Evolutionary conservation across 1,140 invertebrate species (phyloP).

Genomic region (Conopomorpha cramerella): DNA sequence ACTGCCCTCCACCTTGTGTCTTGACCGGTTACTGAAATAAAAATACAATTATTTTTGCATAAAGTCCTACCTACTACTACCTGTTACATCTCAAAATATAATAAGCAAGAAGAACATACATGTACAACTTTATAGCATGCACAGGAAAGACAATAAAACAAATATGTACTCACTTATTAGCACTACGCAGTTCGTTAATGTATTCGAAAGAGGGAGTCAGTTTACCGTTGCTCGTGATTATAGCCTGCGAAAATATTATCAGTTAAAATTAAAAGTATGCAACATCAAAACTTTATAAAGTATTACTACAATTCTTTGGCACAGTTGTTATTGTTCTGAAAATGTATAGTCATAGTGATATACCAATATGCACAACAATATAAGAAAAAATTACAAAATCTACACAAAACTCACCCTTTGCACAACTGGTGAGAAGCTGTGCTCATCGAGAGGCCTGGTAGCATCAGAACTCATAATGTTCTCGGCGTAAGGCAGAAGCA

Average conservation of each 20-base stretch:
- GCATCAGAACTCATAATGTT: constrained; percentile 94
- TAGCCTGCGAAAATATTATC: constrained; percentile 69
- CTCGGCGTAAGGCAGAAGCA: constrained; percentile 85
- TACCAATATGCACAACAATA: too few relatives aligned
- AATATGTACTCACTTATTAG: constrained; percentile 40
- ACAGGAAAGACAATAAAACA: too few relatives aligned
- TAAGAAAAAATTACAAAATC: too few relatives aligned
- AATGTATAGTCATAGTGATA: too few relatives aligned
- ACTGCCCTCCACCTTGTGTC: constrained; percentile 60
- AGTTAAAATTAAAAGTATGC: too few relatives aligned
- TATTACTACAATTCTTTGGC: too few relatives aligned
- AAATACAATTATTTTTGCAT: too few relatives aligned
- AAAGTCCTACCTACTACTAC: too few relatives aligned
- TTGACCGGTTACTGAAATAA: constrained; percentile 61
- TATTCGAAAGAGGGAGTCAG: constrained; percentile 94
- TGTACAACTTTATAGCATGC: constrained; percentile 42
- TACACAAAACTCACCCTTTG: constrained; percentile 78
- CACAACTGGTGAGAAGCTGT: constrained; percentile 78
- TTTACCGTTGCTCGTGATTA: constrained; percentile 94
- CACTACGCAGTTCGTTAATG: constrained; percentile 84
- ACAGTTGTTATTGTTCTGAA: too few relatives aligned
- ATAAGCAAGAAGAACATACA: constrained; percentile 25
- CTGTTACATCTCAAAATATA: too few relatives aligned
- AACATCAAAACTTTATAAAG: too few relatives aligned
- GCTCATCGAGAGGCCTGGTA: constrained; percentile 78